Conservation (phyloP, 2,113 vertebrate species). For the Anguilla japonica region DNA sequence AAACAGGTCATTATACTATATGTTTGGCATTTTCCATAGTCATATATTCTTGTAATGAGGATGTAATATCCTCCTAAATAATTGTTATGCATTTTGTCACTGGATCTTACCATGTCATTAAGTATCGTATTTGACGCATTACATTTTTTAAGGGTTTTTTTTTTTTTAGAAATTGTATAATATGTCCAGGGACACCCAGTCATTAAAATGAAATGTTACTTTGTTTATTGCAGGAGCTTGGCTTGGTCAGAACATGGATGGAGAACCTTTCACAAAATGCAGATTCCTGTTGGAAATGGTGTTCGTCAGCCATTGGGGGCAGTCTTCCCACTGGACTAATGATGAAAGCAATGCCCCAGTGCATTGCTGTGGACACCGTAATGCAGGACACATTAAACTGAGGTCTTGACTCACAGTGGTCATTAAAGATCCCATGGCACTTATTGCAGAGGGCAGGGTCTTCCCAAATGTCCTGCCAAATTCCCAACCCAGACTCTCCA, state of each 20-base stretch:
- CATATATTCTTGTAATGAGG: constrained; percentile 14
- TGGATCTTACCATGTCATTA: not conserved
- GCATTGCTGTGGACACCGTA: no score
- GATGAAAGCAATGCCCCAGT: not conserved
- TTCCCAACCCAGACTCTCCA: no score
- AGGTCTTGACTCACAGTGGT: no score
- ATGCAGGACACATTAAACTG: no score
- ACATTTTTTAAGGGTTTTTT: not conserved
- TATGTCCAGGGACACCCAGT: not conserved
- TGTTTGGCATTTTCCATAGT: constrained; percentile 8
- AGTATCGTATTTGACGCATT: not conserved
- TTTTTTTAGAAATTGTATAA: constrained; percentile 20
- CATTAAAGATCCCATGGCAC: no score
- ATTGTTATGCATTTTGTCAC: constrained; percentile 4
- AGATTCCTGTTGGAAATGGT: not conserved
- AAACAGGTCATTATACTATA: constrained; percentile 60
- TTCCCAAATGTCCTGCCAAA: no score
- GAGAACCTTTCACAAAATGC: not conserved
- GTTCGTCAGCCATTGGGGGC: not conserved
- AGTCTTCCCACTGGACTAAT: not conserved
- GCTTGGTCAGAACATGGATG: not conserved
- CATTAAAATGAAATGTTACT: not conserved
- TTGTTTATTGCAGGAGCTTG: not conserved
- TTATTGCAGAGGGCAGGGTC: no score
- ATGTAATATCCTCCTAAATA: constrained; percentile 2